Percentiles rank a stretch among this genome's conserved stretches.
These are phyloP conservation scores for Stegana nigrithorax DNA, from an alignment of 2,888 invertebrate genomes.

Conservation along the genomic window DNA sequence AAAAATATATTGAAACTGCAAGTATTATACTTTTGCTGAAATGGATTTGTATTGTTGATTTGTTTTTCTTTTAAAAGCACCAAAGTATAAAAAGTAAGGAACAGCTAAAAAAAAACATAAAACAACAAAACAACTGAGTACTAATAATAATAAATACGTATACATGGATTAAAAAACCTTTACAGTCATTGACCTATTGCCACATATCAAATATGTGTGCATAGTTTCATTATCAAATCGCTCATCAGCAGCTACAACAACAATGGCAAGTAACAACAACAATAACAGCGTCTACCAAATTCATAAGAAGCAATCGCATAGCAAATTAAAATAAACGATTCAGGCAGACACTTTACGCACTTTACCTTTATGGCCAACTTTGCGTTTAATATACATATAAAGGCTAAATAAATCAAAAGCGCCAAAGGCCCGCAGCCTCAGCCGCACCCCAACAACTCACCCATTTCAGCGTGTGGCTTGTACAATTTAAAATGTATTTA, in stretches of 20 bases:
- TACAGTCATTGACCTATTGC: conserved; percentile 54
- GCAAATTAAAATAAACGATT: too few species aligned
- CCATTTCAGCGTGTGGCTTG: too few species aligned
- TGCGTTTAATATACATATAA: too few species aligned
- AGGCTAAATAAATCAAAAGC: conserved; percentile 41
- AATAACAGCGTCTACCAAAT: conserved; percentile 17
- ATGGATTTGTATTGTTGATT: neutral
- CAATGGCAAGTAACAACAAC: conserved; percentile 11
- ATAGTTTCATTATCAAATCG: conserved; percentile 44
- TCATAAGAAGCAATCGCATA: too few species aligned
- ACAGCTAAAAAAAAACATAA: neutral
- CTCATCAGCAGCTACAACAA: conserved; percentile 22
- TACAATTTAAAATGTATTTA: conserved; percentile 42
- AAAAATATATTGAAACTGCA: neutral
- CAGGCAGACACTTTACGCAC: neutral
- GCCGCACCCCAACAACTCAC: too few species aligned
- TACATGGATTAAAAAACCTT: neutral
- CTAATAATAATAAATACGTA: conserved; percentile 9
- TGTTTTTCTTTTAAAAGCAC: neutral
- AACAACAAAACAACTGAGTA: neutral
- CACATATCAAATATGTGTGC: conserved; percentile 45
- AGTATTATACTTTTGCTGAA: neutral
- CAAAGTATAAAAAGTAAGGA: conserved; percentile 16
- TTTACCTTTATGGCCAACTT: conserved; percentile 41
- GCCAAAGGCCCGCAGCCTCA: too few species aligned